Evolutionary conservation across 2,797 vertebrate species (phyloP).

Genomic region (Anolis apletophallus): DNA sequence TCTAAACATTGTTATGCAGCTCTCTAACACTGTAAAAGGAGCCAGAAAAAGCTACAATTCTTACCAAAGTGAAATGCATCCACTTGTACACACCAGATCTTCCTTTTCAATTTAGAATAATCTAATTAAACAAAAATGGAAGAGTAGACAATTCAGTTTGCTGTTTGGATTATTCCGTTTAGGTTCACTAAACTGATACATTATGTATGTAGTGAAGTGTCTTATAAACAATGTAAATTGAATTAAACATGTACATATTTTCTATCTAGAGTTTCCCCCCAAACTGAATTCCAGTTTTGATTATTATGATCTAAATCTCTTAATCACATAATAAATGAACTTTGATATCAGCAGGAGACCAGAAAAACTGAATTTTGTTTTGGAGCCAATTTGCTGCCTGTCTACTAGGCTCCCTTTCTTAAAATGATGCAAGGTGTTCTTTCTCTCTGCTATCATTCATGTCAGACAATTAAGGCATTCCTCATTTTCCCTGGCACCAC

Average conservation of each 20-base stretch:
- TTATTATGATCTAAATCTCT: neutral
- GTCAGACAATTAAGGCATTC: neutral
- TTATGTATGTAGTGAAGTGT: neutral
- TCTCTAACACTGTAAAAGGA: neutral
- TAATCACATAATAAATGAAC: constrained; percentile 21
- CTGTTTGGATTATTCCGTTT: neutral
- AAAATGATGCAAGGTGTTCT: neutral
- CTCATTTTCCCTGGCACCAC: neutral
- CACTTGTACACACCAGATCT: neutral
- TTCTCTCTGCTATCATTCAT: neutral
- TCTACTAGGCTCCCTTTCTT: neutral
- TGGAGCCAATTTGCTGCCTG: neutral
- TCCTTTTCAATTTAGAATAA: neutral
- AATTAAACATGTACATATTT: neutral
- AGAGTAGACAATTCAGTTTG: neutral
- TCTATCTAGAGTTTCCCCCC: neutral
- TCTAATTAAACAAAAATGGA: neutral
- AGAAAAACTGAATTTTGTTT: neutral
- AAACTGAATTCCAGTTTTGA: neutral
- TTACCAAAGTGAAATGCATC: neutral
- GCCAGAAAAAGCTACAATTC: neutral
- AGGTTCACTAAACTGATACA: neutral
- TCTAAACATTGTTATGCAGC: neutral
- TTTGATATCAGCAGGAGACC: neutral
- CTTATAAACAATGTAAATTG: neutral